Percentiles rank a stretch among this genome's conserved stretches.
Evolutionary conservation across 1,140 invertebrate species (phyloP).

Genomic region (Subanguina moxae): DNA sequence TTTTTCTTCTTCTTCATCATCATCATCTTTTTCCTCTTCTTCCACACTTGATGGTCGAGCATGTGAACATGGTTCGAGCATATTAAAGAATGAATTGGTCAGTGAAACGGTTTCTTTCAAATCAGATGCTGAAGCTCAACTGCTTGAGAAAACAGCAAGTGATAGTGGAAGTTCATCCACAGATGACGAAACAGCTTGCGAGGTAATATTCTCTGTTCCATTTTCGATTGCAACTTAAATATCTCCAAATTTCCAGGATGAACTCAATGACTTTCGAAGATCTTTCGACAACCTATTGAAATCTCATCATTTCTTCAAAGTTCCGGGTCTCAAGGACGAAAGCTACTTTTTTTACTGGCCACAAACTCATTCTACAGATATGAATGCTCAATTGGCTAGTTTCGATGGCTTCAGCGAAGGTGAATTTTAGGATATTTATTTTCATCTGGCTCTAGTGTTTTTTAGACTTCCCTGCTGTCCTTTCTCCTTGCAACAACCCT

Average conservation of each 20-base stretch:
- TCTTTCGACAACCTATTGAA: conserved; percentile 33
- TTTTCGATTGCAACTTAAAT: no score
- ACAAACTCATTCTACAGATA: background rate
- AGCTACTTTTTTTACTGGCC: conserved; percentile 47
- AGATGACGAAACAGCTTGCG: no score
- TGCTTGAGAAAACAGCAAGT: background rate
- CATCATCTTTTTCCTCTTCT: background rate
- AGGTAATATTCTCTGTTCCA: no score
- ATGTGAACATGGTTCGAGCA: no score
- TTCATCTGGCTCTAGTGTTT: background rate
- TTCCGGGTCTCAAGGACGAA: conserved; percentile 31
- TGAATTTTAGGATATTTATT: background rate
- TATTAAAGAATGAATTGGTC: no score
- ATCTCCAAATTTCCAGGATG: conserved; percentile 15
- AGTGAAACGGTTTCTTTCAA: background rate
- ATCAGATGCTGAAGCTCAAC: background rate
- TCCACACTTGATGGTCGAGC: background rate
- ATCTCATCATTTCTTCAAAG: conserved; percentile 28
- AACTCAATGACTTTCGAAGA: conserved; percentile 30
- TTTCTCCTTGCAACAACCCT: background rate
- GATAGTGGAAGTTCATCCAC: background rate
- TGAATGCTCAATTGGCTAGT: conserved; percentile 7
- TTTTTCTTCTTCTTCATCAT: conserved; percentile 1
- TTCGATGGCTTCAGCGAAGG: conserved; percentile 17
- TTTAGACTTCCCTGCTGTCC: background rate